Percentiles rank a stretch among this genome's conserved stretches.
Evolutionary conservation across 2,797 vertebrate species (phyloP).

Genomic region (Martes flavigula): DNA sequence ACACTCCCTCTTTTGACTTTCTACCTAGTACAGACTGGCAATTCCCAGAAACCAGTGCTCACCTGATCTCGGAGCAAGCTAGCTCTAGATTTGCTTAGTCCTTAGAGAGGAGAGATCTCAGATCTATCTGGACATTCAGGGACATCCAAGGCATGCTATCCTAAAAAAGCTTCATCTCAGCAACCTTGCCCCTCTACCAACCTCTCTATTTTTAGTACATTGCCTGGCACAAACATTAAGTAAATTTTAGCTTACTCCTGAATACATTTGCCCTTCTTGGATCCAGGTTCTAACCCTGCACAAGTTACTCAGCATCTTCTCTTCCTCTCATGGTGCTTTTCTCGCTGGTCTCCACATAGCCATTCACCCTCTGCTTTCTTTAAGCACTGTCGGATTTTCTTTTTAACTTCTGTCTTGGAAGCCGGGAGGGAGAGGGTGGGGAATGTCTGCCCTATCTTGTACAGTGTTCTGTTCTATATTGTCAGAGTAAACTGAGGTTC

Average conservation of each 20-base stretch:
- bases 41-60: background rate
- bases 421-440: rapidly evolving
- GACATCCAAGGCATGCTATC: background rate
- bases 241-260: background rate
- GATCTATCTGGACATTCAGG: background rate
- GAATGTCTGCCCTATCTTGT: background rate
- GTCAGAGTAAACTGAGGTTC: background rate
- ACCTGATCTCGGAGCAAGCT: background rate
- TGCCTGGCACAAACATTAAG: background rate
- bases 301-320: background rate
- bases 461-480: background rate
- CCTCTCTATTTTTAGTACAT: background rate
- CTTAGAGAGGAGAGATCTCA: background rate
- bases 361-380: background rate
- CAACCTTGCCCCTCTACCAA: background rate
- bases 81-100: background rate
- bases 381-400: background rate
- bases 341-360: background rate
- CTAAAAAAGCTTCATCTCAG: background rate
- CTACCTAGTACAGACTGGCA: background rate
- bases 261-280: background rate
- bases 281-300: background rate
- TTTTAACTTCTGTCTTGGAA: background rate
- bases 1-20: background rate
- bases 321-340: background rate